Conservation (phyloP, 2,113 vertebrate genomes). For the Anseranas semipalmata region DNA sequence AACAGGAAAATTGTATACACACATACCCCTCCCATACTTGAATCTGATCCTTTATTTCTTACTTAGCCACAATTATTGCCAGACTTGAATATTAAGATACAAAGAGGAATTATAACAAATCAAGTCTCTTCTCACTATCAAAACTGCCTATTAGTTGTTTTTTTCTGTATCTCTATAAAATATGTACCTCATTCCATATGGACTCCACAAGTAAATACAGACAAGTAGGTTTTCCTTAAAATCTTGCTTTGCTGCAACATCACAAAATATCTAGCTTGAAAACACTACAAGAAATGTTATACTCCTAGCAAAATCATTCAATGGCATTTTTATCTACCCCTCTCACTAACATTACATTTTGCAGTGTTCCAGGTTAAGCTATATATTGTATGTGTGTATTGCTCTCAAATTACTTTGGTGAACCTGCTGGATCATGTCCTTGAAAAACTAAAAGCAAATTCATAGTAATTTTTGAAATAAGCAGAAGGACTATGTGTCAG, state of each 20-base stretch:
- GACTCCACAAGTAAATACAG: not conserved
- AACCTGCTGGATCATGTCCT: not conserved
- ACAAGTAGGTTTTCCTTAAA: not conserved
- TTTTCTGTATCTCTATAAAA: not conserved
- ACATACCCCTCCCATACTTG: not conserved
- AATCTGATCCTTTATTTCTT: not conserved
- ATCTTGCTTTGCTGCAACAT: not conserved
- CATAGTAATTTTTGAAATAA: constrained; percentile 22
- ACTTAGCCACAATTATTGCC: not conserved
- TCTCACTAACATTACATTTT: not conserved
- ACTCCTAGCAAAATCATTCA: not conserved
- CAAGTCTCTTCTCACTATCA: not conserved
- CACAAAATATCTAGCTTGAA: not conserved
- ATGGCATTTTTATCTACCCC: not conserved
- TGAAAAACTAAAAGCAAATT: constrained; percentile 34
- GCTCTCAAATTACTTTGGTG: not conserved
- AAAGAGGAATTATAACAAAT: not conserved
- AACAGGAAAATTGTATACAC: not conserved
- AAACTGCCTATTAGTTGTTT: not conserved
- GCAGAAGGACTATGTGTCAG: constrained; percentile 27
- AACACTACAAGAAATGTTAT: not conserved
- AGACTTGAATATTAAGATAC: not conserved
- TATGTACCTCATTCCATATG: not conserved
- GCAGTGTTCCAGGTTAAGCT: not conserved
- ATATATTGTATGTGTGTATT: not conserved